phyloP scores from a whole-genome alignment of 2,797 vertebrate genomes.

The Hoplostethus atlanticus region DNA sequence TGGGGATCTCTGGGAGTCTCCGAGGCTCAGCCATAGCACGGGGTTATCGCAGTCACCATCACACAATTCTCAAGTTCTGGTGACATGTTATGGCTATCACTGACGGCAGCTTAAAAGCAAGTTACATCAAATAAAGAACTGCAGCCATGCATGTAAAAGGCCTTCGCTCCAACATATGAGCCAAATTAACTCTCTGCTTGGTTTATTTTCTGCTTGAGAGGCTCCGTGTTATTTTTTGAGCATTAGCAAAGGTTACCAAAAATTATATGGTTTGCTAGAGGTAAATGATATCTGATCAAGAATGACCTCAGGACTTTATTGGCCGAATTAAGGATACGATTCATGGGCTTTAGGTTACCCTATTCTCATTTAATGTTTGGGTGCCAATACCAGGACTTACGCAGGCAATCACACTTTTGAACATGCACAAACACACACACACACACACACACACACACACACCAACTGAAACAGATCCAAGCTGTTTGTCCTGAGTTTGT shows the following conservation, averaged over 20 bases:
- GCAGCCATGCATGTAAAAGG: conserved; percentile 69
- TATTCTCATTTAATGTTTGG: conserved; percentile 39
- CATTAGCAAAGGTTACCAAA: conserved; percentile 59
- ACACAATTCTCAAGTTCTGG: conserved; percentile 54
- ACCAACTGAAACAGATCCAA: conserved; percentile 55
- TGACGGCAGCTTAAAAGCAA: conserved; percentile 67
- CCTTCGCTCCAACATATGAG: conserved; percentile 66
- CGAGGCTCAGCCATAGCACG: conserved; percentile 2
- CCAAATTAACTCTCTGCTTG: conserved; percentile 69
- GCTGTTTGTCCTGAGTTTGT: conserved; percentile 53
- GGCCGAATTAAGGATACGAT: conserved; percentile 26
- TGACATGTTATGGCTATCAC: conserved; percentile 82
- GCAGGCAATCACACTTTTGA: conserved; percentile 2
- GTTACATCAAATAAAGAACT: conserved; percentile 71
- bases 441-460: conserved; percentile 36
- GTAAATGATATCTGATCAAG: conserved; percentile 56
- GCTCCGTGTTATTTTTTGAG: conserved; percentile 31
- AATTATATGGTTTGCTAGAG: conserved; percentile 57
- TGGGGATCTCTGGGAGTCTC: conserved; percentile 16
- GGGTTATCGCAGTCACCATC: conserved; percentile 77
- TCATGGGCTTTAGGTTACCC: conserved; percentile 3
- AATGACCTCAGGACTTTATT: conserved; percentile 32
- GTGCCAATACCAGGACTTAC: not conserved
- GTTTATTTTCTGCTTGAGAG: conserved; percentile 63
- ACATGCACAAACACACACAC: conserved; percentile 44